phyloP scores from a whole-genome alignment of 2,113 vertebrate species.

The Psophia crepitans region DNA sequence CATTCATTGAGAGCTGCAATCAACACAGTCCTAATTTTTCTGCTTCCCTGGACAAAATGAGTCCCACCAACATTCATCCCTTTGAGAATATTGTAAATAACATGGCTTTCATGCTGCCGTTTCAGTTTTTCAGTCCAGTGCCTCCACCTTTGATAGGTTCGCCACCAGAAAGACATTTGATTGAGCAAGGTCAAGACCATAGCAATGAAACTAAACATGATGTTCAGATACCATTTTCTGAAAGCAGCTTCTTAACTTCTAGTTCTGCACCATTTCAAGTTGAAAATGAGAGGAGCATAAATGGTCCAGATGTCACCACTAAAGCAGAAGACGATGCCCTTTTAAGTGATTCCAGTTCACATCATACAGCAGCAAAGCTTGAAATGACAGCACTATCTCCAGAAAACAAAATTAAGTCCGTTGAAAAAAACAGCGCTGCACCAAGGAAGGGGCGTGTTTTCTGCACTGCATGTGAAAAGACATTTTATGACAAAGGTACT shows the following conservation, averaged over 20 bases:
- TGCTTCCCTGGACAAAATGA: slow-evolving; percentile 81
- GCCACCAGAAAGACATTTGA: slow-evolving; percentile 76
- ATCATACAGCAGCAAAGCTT: slow-evolving; percentile 79
- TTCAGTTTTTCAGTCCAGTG: slow-evolving; percentile 90
- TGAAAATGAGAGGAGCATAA: slow-evolving; percentile 77
- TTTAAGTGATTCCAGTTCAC: slow-evolving; percentile 83
- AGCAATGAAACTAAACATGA: slow-evolving; percentile 70
- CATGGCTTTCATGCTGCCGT: slow-evolving; percentile 94
- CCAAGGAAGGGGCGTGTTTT: slow-evolving; percentile 93
- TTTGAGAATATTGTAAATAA: slow-evolving; percentile 94
- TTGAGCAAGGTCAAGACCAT: slow-evolving; percentile 76
- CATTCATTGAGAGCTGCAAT: slow-evolving; percentile 92
- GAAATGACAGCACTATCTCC: slow-evolving; percentile 84
- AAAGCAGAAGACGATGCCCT: slow-evolving; percentile 85
- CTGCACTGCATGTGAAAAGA: slow-evolving; percentile 97
- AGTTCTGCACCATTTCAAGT: slow-evolving; percentile 74
- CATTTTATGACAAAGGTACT: slow-evolving; percentile 98
- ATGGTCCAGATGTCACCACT: slow-evolving; percentile 62
- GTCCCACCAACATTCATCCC: slow-evolving; percentile 81
- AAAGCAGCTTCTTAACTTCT: slow-evolving; percentile 76
- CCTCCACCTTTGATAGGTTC: slow-evolving; percentile 87
- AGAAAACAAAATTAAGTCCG: slow-evolving; percentile 78
- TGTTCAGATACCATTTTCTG: slow-evolving; percentile 66
- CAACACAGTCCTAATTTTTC: slow-evolving; percentile 74
- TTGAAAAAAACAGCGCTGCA: slow-evolving; percentile 77